Evolutionary conservation across 1,140 invertebrate genomes (phyloP).

Genomic region (Thereuonema tuberculata): DNA sequence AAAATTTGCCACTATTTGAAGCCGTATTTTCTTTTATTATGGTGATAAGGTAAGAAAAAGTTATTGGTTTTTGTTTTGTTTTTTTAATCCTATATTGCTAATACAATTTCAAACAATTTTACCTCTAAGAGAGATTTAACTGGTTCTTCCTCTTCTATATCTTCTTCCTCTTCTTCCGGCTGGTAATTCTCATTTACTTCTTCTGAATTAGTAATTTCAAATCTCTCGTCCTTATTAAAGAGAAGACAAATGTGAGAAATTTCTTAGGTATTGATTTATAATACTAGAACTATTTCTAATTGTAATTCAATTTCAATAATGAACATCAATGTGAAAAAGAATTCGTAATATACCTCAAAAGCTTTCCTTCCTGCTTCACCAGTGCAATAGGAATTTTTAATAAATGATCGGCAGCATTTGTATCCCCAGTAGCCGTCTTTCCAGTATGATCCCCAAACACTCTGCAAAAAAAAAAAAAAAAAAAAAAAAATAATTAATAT

Average conservation of each 20-base stretch:
- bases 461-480: constrained; percentile 28
- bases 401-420: constrained; percentile 85
- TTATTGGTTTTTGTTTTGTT: too few species aligned
- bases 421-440: constrained; percentile 84
- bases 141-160: constrained; percentile 28
- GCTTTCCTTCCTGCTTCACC: constrained; percentile 55
- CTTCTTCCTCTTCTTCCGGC: constrained; percentile 15
- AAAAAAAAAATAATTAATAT: too few species aligned
- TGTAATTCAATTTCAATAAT: too few species aligned
- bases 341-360: constrained; percentile 12
- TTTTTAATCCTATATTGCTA: constrained; percentile 16
- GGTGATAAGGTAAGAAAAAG: too few species aligned
- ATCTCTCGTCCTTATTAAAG: constrained; percentile 2
- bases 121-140: neutral
- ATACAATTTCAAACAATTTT: neutral
- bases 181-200: too few species aligned
- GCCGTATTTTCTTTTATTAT: too few species aligned
- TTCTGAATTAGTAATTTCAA: too few species aligned
- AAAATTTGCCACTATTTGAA: too few species aligned
- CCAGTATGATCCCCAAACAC: constrained; percentile 95
- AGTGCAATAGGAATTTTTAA: constrained; percentile 63
- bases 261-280: constrained; percentile 18
- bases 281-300: constrained; percentile 11
- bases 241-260: constrained; percentile 18
- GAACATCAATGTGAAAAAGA: too few species aligned